phyloP scores from a whole-genome alignment of 2,113 vertebrate genomes.

The Eudyptes chrysolophus region DNA sequence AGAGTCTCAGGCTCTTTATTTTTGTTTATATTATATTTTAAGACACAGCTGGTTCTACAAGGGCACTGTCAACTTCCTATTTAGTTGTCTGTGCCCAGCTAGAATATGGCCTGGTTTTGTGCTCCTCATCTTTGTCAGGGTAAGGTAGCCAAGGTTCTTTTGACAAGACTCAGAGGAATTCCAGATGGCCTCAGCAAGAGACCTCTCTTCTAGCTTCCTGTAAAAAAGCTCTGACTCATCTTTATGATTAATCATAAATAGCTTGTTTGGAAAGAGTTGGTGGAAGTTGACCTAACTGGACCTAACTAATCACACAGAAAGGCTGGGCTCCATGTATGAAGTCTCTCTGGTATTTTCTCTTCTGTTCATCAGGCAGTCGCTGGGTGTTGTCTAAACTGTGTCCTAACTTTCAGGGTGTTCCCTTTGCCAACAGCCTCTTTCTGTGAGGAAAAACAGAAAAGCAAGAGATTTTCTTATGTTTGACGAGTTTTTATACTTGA shows the following conservation, averaged over 20 bases:
- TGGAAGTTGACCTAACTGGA: background rate
- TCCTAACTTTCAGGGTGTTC: background rate
- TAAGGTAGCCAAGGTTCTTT: background rate
- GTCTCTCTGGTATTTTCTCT: background rate
- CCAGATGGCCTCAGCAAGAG: background rate
- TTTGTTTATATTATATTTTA: background rate
- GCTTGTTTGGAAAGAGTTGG: background rate
- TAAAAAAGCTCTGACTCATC: background rate
- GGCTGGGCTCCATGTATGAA: background rate
- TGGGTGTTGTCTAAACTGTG: background rate
- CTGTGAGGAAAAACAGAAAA: background rate
- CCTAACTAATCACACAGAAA: background rate
- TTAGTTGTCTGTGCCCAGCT: background rate
- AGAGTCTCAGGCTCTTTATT: background rate
- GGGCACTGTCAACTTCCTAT: background rate
- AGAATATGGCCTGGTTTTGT: background rate
- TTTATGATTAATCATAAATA: background rate
- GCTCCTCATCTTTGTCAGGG: background rate
- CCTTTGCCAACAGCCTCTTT: background rate
- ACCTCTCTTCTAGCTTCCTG: background rate
- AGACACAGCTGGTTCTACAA: background rate
- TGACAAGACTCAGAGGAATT: background rate
- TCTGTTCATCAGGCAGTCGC: background rate
- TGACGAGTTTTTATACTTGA: background rate
- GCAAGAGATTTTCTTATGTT: background rate